phyloP scores from a whole-genome alignment of 2,888 invertebrate genomes.

The Agrochola macilenta region DNA sequence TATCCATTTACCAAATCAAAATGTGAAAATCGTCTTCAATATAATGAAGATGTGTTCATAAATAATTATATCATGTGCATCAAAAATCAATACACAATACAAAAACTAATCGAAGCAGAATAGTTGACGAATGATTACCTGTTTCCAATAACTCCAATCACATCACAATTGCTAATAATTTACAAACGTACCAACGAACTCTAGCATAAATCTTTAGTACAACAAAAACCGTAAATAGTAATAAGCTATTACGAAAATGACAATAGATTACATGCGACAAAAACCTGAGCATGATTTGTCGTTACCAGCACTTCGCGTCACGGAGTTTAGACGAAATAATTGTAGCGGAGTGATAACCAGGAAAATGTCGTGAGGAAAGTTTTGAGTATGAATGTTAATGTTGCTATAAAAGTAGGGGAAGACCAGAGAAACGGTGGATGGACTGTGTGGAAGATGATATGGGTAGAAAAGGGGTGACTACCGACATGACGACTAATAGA shows the following conservation, averaged over 20 bases:
- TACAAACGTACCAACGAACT: conserved; percentile 20
- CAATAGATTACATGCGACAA: conserved; percentile 35
- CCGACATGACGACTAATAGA: background rate
- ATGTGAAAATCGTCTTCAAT: background rate
- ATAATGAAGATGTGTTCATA: background rate
- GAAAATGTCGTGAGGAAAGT: conserved; percentile 7
- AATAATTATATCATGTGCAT: background rate
- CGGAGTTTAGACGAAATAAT: conserved; percentile 37
- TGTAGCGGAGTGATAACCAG: conserved; percentile 17
- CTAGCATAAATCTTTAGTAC: background rate
- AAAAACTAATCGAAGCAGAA: background rate
- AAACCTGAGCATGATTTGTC: conserved; percentile 35
- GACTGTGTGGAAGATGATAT: background rate
- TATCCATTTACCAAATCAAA: background rate
- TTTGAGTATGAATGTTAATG: background rate
- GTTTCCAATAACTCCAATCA: background rate
- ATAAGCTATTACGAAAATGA: conserved; percentile 36
- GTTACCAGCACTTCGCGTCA: conserved; percentile 21
- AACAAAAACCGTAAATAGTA: conserved; percentile 29
- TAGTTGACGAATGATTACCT: background rate
- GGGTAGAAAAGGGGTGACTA: background rate
- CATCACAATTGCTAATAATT: conserved; percentile 36
- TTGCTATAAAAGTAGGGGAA: background rate
- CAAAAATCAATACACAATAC: no score
- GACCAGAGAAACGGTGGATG: background rate